A percentile compares a stretch with the other conserved stretches of the same genome.
These are phyloP conservation scores for Fundulus diaphanus DNA, from an alignment of 2,797 vertebrate genomes.

Conservation along the genomic window DNA sequence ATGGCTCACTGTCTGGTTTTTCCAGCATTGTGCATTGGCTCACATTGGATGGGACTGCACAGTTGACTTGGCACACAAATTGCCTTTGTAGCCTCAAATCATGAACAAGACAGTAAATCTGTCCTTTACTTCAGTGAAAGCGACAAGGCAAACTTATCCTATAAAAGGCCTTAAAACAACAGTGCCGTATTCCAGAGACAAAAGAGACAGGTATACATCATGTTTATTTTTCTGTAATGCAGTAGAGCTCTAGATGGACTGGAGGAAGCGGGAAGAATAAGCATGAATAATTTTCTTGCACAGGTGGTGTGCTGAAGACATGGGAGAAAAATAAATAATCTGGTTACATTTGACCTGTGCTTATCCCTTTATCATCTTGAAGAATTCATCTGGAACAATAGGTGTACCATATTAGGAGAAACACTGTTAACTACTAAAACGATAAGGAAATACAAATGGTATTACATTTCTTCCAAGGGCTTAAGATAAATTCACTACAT, in stretches of 20 bases:
- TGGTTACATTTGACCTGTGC: background rate
- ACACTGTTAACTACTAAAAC: background rate
- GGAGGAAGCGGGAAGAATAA: constrained; percentile 10
- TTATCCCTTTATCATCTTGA: background rate
- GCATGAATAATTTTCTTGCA: constrained; percentile 2
- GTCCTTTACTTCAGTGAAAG: constrained; percentile 43
- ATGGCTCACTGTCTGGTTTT: constrained; percentile 64
- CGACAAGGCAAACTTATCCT: constrained; percentile 25
- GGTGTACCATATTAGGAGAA: background rate
- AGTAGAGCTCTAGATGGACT: constrained; percentile 13
- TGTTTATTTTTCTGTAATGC: constrained; percentile 20
- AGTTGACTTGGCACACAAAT: constrained; percentile 71
- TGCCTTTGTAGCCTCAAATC: constrained; percentile 62
- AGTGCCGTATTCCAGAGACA: constrained; percentile 12
- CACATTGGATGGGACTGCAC: constrained; percentile 51
- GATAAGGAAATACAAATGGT: background rate
- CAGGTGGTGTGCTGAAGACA: background rate
- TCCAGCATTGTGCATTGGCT: constrained; percentile 61
- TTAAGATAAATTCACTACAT: no score
- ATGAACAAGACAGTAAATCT: constrained; percentile 59
- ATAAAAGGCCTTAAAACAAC: constrained; percentile 19
- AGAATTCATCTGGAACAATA: background rate
- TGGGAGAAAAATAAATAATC: constrained; percentile 5
- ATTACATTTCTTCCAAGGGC: background rate
- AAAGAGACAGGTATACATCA: constrained; percentile 10